Base-by-base conservation (phyloP, 2,797 vertebrate genomes). In the Myioborus melanocephalus region DNA sequence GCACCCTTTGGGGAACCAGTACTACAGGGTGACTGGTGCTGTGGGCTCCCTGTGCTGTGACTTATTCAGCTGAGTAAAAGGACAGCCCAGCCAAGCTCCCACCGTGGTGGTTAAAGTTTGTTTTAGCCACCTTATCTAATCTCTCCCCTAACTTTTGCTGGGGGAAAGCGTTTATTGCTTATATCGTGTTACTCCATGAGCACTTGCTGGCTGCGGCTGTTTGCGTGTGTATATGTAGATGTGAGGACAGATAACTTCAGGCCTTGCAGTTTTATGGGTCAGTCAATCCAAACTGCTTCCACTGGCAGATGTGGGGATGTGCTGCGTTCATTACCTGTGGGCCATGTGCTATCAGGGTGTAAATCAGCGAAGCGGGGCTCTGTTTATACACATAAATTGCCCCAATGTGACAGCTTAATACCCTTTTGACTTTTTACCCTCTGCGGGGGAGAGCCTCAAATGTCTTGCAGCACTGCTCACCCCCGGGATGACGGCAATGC, bases 151-250 rank as follows among this genome's bases (percentile, higher is more conserved):
- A 85, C 94, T 96, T 85, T 96, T 96, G 93, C 93, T 96, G 87
- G 91, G 96, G 93, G 94, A 96, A 97, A 97, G 95, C 96, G 65
- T 97, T 94, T 93, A 92, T 94, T 96, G 95, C 95, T 96, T 93
- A 70, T 97, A 98, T 97, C 95, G 28, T 94, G 96, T 98, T 98
- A 96, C 95, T 97, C 97, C 94, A 70, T 86, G 94, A 94, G 95
- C 95, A 94, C 97, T 97, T 96, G 96, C 97, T 97, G 85, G 95
- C 96, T 89, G 92, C 27, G 96, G 95, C 90, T 94, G 90, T 94
- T 96, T 96, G 90, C 95, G 83, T 95, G 95, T 96, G 90, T 83
- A 16, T 78, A 89, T 97, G 94, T 86, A 93, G 96, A 97, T 97
- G 93, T 91, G 95, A 91, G 89, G 94, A 52, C 80, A 93, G 97